Evolutionary conservation across 2,888 invertebrate genomes (phyloP).

Genomic region (Andrena praecox): DNA sequence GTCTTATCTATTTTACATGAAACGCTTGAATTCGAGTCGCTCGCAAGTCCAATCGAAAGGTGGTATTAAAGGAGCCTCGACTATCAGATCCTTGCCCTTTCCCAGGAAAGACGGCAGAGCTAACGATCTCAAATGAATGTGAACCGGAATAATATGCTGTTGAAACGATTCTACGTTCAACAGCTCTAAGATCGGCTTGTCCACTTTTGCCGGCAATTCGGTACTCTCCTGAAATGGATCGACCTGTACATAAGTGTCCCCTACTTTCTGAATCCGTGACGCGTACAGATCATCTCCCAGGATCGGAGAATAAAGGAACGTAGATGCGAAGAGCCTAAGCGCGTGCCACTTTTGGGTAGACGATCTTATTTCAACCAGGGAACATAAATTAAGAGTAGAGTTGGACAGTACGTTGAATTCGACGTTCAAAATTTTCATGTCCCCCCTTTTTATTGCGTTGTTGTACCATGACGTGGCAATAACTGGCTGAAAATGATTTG

Average conservation of each 20-base stretch:
- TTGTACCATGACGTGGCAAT: conserved; percentile 66
- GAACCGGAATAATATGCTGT: conserved; percentile 80
- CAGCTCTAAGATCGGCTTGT: conserved; percentile 67
- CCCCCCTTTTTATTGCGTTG: conserved; percentile 56
- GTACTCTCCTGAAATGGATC: conserved; percentile 77
- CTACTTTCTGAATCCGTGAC: conserved; percentile 78
- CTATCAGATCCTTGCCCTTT: conserved; percentile 66
- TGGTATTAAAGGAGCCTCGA: conserved; percentile 79
- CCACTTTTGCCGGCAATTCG: conserved; percentile 59
- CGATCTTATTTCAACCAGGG: conserved; percentile 80
- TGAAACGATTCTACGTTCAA: conserved; percentile 67
- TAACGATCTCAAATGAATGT: conserved; percentile 79
- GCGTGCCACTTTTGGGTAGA: conserved; percentile 79
- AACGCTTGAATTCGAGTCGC: conserved; percentile 74
- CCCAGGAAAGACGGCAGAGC: conserved; percentile 69
- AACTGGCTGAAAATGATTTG: conserved; percentile 69
- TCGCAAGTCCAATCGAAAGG: conserved; percentile 81
- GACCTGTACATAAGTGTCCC: conserved; percentile 78
- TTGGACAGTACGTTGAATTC: conserved; percentile 74
- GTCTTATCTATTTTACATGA: not conserved
- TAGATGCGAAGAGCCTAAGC: conserved; percentile 81
- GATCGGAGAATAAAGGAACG: conserved; percentile 80
- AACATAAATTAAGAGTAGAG: conserved; percentile 73
- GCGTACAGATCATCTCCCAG: conserved; percentile 84
- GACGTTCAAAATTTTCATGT: conserved; percentile 71